These are phyloP conservation scores for Garrulus glandarius DNA, from an alignment of 2,797 vertebrate species.

Conservation along the genomic window DNA sequence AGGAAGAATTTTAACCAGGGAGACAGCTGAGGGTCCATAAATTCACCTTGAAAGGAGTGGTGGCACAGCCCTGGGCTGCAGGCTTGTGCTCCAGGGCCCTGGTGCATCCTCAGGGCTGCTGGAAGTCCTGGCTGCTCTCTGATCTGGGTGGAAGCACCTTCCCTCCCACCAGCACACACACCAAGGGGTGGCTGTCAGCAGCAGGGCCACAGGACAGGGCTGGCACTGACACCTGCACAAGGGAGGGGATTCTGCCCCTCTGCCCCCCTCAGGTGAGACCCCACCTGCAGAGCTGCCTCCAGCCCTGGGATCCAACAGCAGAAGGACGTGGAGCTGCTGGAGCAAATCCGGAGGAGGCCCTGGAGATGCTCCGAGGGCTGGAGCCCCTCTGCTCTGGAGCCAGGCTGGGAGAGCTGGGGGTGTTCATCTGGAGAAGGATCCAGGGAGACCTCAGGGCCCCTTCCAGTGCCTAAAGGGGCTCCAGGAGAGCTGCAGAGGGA, in stretches of 20 bases:
- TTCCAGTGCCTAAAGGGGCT: neutral
- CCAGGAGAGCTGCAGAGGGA: neutral
- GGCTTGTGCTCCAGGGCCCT: fast-evolving
- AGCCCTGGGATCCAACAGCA: fast-evolving
- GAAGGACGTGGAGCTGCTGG: fast-evolving
- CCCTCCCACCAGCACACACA: neutral
- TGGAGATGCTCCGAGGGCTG: fast-evolving
- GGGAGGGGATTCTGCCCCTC: neutral
- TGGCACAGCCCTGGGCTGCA: neutral
- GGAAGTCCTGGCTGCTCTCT: neutral
- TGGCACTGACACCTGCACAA: neutral
- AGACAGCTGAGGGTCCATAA: neutral
- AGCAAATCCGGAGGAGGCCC: fast-evolving
- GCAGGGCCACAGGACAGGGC: neutral
- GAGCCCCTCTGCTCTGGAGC: neutral
- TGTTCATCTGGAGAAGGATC: neutral
- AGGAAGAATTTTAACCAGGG: neutral
- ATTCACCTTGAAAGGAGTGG: neutral
- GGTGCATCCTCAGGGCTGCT: neutral
- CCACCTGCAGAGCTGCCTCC: neutral
- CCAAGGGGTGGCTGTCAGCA: neutral
- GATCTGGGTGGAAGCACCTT: fast-evolving
- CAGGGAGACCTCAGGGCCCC: neutral
- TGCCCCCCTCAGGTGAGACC: neutral
- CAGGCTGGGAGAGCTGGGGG: neutral